Base-by-base conservation (phyloP, 2,797 vertebrate genomes). In the Adrianichthys oophorus region DNA sequence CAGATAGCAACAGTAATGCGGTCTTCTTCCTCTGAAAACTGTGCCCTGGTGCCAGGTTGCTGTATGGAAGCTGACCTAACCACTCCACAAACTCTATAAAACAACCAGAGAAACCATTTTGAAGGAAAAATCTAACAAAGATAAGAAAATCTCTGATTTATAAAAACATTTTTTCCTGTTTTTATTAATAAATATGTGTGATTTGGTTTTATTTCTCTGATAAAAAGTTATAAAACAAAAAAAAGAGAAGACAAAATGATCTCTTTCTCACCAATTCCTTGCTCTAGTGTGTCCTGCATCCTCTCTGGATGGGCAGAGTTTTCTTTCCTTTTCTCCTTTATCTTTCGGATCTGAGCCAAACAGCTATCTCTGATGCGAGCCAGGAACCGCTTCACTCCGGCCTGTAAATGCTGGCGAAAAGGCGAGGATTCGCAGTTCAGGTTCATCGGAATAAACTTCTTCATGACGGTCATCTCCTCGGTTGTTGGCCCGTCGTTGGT, bases 21-120 rank as follows among this genome's bases (percentile, higher is more conserved):
- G 92, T 95, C 82, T 94, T 96, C 80, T 94, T 95, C 71, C 95
- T 92, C 88, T 96, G 95, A 75, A 91, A 98, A 74, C 91, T 95
- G 82, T 91, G 91, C 37, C 91, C 91, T 0, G 93, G 88, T 44
- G 84, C 84, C 73, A 97, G 72, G 0, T 79, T 90, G 55, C 80
- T 3, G 5, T 92, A 66, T 4, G 92, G 90, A 48, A 97, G 85
- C 44, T 91, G 89, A 50, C 89, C 79, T 74, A 97, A 70, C 95
- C 95, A 96, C 40, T 96, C 93, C 40, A 94, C 89, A 54, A 95
- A 95, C 12, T 67, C 95, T 96, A 59, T 4, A 32, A 0, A 10
- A 50, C 0, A n/a, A 0, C 45, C 13, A 19, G 16, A 43, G 5
- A 15, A 15, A 19, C 13, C 2, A n/a, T 47, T 15, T 19, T 16